A percentile compares a stretch with the other conserved stretches of the same genome.
phyloP scores from a whole-genome alignment of 2,888 invertebrate genomes.

The Scaptomyza flava region DNA sequence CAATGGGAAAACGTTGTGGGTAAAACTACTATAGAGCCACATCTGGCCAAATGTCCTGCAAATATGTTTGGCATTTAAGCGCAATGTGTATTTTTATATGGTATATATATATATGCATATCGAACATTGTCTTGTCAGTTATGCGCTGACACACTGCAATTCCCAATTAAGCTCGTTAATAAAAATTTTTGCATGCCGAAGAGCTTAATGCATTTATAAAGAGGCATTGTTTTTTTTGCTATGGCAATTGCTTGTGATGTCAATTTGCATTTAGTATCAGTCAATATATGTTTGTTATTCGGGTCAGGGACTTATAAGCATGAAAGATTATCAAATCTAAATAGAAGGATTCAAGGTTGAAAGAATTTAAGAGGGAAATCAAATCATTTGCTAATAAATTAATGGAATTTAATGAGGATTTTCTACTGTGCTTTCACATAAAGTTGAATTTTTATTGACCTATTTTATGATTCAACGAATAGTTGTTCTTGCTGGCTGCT shows the following conservation, averaged over 20 bases:
- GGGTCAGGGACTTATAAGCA: background rate
- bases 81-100: background rate
- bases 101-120: background rate
- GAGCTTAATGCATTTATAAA: conserved; percentile 34
- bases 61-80: conserved; percentile 23
- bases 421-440: background rate
- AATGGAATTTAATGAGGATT: no score
- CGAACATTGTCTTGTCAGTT: conserved; percentile 29
- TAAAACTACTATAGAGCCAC: background rate
- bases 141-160: conserved; percentile 16
- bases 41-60: background rate
- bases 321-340: background rate
- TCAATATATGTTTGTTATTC: conserved; percentile 4
- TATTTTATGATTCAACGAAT: background rate
- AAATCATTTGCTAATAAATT: no score
- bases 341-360: background rate
- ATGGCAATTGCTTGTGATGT: conserved; percentile 6
- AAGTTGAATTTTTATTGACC: background rate
- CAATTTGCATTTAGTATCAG: conserved; percentile 20
- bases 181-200: conserved; percentile 20
- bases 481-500: background rate
- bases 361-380: background rate
- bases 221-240: background rate
- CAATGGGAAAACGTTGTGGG: conserved; percentile 17
- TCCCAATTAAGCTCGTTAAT: conserved; percentile 48